Conservation (phyloP, 2,888 invertebrate species). For the Linyphia triangularis region DNA sequence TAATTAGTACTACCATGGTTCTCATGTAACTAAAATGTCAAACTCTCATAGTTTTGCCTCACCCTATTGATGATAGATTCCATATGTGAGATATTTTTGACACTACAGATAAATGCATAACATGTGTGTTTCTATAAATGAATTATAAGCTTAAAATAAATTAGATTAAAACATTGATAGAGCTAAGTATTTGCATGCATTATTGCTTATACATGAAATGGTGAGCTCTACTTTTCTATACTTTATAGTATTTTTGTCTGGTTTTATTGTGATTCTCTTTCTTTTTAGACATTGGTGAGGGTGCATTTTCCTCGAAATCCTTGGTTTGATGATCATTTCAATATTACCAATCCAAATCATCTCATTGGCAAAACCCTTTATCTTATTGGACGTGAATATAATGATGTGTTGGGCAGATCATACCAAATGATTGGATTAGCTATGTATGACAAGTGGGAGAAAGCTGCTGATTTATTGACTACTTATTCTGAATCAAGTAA, state of each 20-base stretch:
- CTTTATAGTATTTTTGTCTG: too few species aligned
- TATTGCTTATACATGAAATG: too few species aligned
- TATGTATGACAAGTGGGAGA: conserved; percentile 85
- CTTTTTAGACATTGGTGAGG: conserved; percentile 84
- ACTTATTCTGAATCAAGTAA: conserved; percentile 17
- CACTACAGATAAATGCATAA: too few species aligned
- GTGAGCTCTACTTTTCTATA: too few species aligned
- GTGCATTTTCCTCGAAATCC: conserved; percentile 89
- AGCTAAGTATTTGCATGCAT: too few species aligned
- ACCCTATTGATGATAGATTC: background rate
- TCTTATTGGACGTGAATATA: conserved; percentile 77
- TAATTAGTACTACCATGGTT: too few species aligned
- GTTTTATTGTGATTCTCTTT: background rate
- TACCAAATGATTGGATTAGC: conserved; percentile 84
- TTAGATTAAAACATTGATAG: too few species aligned
- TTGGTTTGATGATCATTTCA: conserved; percentile 94
- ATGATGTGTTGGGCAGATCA: conserved; percentile 78
- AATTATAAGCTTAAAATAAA: too few species aligned
- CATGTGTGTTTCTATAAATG: too few species aligned
- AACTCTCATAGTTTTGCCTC: background rate
- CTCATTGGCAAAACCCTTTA: conserved; percentile 90
- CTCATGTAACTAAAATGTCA: too few species aligned
- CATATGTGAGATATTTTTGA: too few species aligned
- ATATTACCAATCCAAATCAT: conserved; percentile 86
- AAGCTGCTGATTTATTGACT: conserved; percentile 76